Evolutionary conservation across 2,797 vertebrate genomes (phyloP).

Genomic region (Carapus acus): DNA sequence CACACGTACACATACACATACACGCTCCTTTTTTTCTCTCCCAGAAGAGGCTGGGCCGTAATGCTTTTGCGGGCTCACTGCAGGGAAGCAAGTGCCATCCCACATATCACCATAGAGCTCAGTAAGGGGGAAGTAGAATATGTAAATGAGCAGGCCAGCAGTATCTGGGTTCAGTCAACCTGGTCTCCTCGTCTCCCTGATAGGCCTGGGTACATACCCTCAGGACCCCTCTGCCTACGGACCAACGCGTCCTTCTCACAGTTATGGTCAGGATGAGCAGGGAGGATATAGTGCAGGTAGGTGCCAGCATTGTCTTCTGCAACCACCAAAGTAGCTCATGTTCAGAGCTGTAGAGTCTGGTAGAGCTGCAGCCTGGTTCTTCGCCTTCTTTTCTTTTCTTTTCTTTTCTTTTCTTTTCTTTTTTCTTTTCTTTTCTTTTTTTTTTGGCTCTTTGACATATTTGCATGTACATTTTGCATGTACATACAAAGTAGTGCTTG

Average conservation of each 20-base stretch:
- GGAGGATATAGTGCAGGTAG: constrained; percentile 87
- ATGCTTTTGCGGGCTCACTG: constrained; percentile 38
- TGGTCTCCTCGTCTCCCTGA: constrained; percentile 85
- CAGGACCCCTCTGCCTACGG: constrained; percentile 86
- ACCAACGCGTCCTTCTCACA: constrained; percentile 86
- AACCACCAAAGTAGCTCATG: constrained; percentile 70
- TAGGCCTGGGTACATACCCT: constrained; percentile 88
- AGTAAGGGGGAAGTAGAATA: constrained; percentile 30
- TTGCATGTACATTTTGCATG: constrained; percentile 71
- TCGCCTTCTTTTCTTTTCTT: constrained; percentile 46
- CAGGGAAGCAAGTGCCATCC: constrained; percentile 38
- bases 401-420: too few relatives aligned
- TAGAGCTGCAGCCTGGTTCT: constrained; percentile 54
- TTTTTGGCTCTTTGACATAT: constrained; percentile 33
- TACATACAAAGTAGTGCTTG: constrained; percentile 58
- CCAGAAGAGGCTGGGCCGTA: constrained; percentile 43
- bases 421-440: constrained; percentile 36
- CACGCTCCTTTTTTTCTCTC: constrained; percentile 52
- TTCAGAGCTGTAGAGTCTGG: constrained; percentile 56
- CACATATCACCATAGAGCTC: constrained; percentile 38
- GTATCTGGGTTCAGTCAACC: constrained; percentile 83
- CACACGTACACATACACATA: constrained; percentile 23
- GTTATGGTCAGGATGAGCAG: constrained; percentile 91
- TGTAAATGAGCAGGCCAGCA: constrained; percentile 56
- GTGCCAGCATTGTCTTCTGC: constrained; percentile 78